These are phyloP conservation scores for Tenualosa ilisha DNA, from an alignment of 2,797 vertebrate genomes.

Conservation along the genomic window DNA sequence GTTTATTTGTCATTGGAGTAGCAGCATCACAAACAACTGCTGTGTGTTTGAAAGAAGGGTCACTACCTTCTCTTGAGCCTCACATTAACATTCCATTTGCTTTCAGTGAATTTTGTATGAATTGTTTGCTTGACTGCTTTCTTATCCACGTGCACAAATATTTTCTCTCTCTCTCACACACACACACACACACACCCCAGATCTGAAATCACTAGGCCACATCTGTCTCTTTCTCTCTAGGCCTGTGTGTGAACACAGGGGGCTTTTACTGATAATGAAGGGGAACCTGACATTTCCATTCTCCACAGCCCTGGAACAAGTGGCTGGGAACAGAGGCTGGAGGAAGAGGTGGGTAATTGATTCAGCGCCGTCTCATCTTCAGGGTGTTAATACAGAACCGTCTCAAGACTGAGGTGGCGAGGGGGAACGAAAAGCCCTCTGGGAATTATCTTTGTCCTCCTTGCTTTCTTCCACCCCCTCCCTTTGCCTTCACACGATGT, in stretches of 20 bases:
- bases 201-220: slow-evolving; percentile 12
- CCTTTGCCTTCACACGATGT: slow-evolving; percentile 17
- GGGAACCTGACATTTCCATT: slow-evolving; percentile 25
- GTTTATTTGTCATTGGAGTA: no score
- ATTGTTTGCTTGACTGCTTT: neutral
- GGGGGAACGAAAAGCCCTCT: slow-evolving; percentile 7
- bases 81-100: neutral
- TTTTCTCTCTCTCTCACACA: neutral
- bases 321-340: slow-evolving; percentile 16
- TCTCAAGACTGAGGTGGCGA: neutral
- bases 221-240: slow-evolving; percentile 5
- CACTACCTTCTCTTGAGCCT: neutral
- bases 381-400: slow-evolving; percentile 25
- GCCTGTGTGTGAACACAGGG: neutral
- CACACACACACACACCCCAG: neutral
- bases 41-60: neutral
- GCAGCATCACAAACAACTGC: neutral
- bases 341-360: slow-evolving; percentile 24
- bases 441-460: neutral
- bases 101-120: neutral
- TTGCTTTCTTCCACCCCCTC: slow-evolving; percentile 10
- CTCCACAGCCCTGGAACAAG: slow-evolving; percentile 23
- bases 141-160: neutral
- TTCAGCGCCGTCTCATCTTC: slow-evolving; percentile 14
- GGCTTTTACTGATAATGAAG: slow-evolving; percentile 6